Conservation (phyloP, 2,888 invertebrate species). For the Lypha dubia region DNA sequence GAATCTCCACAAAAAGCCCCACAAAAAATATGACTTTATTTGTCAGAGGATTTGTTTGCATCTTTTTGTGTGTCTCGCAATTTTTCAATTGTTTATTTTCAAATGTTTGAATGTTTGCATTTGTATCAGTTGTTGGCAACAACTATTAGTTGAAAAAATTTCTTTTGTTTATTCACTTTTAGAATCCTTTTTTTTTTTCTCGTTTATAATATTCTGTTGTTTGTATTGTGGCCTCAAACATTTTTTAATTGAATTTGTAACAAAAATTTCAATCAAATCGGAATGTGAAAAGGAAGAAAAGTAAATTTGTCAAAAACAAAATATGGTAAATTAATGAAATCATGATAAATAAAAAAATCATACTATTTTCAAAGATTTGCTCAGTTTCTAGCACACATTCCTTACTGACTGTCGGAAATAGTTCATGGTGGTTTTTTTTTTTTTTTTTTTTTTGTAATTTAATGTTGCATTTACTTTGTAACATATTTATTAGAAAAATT, state of each 20-base stretch:
- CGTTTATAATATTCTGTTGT: not conserved
- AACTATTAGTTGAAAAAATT: conserved; percentile 4
- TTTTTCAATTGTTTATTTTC: not conserved
- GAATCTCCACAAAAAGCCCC: not conserved
- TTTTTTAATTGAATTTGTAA: conserved; percentile 50
- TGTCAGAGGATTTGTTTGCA: not conserved
- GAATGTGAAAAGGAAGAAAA: not conserved
- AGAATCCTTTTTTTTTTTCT: not conserved
- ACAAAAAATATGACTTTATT: conserved; percentile 3
- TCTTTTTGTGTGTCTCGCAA: not conserved
- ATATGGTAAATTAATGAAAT: too few relatives aligned
- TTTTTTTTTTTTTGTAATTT: too few relatives aligned
- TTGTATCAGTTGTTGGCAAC: not conserved
- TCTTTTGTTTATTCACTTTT: not conserved
- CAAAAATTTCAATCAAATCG: conserved; percentile 39
- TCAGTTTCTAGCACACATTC: too few relatives aligned
- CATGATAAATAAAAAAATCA: too few relatives aligned
- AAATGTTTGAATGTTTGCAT: not conserved
- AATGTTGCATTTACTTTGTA: too few relatives aligned
- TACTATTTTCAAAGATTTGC: too few relatives aligned
- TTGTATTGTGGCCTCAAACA: conserved; percentile 40
- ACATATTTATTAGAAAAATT: too few relatives aligned
- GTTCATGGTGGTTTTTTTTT: too few relatives aligned
- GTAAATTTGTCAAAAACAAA: not conserved
- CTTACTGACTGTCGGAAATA: too few relatives aligned